Base-by-base conservation (phyloP, 2,888 invertebrate genomes). In the Pollenia griseotomentosa region DNA sequence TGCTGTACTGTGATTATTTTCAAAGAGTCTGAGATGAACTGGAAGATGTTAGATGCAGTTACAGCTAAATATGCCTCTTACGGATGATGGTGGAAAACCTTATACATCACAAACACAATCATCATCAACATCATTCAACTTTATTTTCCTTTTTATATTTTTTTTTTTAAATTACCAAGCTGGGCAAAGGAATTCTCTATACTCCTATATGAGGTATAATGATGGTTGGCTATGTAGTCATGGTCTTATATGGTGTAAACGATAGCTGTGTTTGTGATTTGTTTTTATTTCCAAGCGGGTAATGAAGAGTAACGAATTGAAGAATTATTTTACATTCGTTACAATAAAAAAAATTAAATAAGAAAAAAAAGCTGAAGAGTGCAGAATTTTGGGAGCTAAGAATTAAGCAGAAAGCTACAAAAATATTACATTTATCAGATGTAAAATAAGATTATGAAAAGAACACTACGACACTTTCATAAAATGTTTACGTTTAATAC, bases 251-350 rank as follows among this genome's bases (percentile, higher is more conserved):
- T 51, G 51, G 51, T 33, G 42, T 70, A 59, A 68, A 42, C 10
- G 48, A n/a, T 42, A 16, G 42, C n/a, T 23, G 12, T 61, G 40
- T 33, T 23, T 73, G 55, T 81, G 55, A 46, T 46, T 23, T 70
- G 2, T 42, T 44, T 46, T 63, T 7, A 33, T 19, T 46, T 71
- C 57, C 23, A 63, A 66, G 57, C 48, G n/a, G 55, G 61, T 68
- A 74, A 84, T 84, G 79, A 80, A 84, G 84, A 80, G 68, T 61
- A 84, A 84, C 84, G 84, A 84, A 84, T 79, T 73, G 40, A 48
- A 61, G 68, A 74, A 80, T 80, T 74, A 55, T 84, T 74, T 84
- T 74, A 46, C 84, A 80, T 84, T 84, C 61, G 84, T 74, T 84
- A 79, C 74, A 84, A 74, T 40, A 65, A 14, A 57, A 68, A 51